Base-by-base conservation (phyloP, 1,140 invertebrate genomes). In the Pinna nobilis region DNA sequence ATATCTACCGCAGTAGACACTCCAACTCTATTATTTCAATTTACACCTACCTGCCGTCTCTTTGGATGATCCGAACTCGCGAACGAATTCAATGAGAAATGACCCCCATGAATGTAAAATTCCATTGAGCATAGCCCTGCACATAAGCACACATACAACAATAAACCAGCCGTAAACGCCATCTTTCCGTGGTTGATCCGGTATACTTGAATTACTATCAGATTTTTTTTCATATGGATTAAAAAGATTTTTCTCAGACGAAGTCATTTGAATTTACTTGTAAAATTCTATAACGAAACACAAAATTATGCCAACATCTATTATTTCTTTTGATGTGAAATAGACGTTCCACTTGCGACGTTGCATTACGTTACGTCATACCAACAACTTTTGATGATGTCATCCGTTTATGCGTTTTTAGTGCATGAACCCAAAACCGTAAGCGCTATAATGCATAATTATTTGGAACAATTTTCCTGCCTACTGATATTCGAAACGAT, bases 31-130 rank as follows among this genome's bases (percentile, higher is more conserved):
- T n/a, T n/a, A n/a, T n/a, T n/a, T n/a, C n/a, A n/a, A n/a, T n/a
- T n/a, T n/a, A n/a, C n/a, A n/a, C 33, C 39, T 72, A 72, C 70
- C 70, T 37, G 63, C 50, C 20, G n/a, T 30, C 37, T 65, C 70
- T 60, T 44, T 72, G 7, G 51, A 65, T 25, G 33, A 47, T n/a
- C 59, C 49, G n/a, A 72, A 65, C 33, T 72, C 70, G 25, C 47
- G 13, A 0, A 59, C 30, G 23, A 72, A 66, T 20, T 33, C 70
- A 13, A 72, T 23, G 25, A 72, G 63, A 32, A 72, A 66, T 18
- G 51, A 39, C 37, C 70, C 70, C 39, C 63, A 72, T 15, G 60
- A 44, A 65, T 72, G 70, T 35, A 72, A 51, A 35, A 72, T 51
- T 28, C 70, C 70, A 25, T 55, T 30, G 11, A 66, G 57, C n/a